Base-by-base conservation (phyloP, 2,797 vertebrate genomes). In the Halcyon chelicuti region DNA sequence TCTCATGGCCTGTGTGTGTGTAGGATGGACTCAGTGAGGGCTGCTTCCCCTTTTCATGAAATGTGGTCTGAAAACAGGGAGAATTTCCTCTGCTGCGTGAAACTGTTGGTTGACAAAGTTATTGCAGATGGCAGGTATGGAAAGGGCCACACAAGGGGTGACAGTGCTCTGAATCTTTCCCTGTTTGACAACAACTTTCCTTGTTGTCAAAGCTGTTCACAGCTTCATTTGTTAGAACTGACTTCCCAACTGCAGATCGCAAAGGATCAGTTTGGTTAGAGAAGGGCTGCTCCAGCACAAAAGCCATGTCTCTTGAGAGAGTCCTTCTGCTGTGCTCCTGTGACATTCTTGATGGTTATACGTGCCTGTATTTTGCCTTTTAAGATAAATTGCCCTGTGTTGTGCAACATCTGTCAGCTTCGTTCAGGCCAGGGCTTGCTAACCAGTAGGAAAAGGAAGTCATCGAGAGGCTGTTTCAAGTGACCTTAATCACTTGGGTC, bases 161-260 rank as follows among this genome's bases (percentile, higher is more conserved):
- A 47, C 46, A 21, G 42, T 5, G 62, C 49, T 82, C 62, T 2
- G 23, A 23, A 39, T 23, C 49, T 2, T 73, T 5, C n/a, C 77
- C 1, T 14, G 21, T 11, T 31, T n/a, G n/a, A n/a, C n/a, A n/a
- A n/a, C n/a, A n/a, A n/a, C n/a, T n/a, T n/a, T 5, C n/a, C 77
- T 2, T 14, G 21, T 11, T 31, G 57, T 35, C 33, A 65, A 7
- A 51, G 72, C 71, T 76, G 54, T 33, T 76, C 51, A 28, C 26
- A n/a, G 37, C 26, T 58, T 23, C 25, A 8, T 3, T 2, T 58
- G 51, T 18, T 55, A 44, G 9, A 63, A 80, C 22, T 8, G 11
- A 14, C 7, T 23, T 61, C 58, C 49, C 62, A 40, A 66, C 35
- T 19, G 42, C 8, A 44, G 33, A 8, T 25, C 0, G 0, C 2